Evolutionary conservation across 2,888 invertebrate genomes (phyloP), one percentile per base, ranked within the genome.

Genomic region (Hoplodrina blanda): DNA sequence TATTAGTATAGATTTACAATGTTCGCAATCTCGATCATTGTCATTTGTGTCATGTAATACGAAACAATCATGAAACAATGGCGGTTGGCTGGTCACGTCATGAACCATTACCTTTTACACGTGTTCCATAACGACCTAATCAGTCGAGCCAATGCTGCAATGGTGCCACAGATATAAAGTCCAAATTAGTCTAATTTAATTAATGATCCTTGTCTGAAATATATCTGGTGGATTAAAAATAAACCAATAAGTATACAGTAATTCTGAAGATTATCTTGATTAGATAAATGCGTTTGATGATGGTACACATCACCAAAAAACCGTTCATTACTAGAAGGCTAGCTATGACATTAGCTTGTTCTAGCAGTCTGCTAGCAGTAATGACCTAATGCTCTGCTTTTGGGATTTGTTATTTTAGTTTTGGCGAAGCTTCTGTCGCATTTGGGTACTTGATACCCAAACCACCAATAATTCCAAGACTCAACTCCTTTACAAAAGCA

Each of bases 31-130:
- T 11, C 10, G 30, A 54, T 62, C 13, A 33, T 50, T 54, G 25
- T 46, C 7, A 74, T 69, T 60, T 49, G 55, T 60, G 54, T 17
- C 20, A 49, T 60, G 46, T 52, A 30, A 69, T n/a, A 13, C 57
- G 57, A 46, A 62, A 69, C 33, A 46, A n/a, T n/a, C 15, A 17
- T 49, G 57, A 46, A 69, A 69, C 25, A 46, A n/a, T n/a, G 4
- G 33, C 6, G n/a, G 11, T 49, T 25, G 44, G 37, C 17, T 11
- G 30, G 19, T 7, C n/a, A 3, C 46, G 50, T 44, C 15, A 68
- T 69, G 69, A 52, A 41, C 46, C 73, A 49, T 63, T 46, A 7
- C 44, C 41, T 59, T 67, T 11, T 46, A 49, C n/a, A 3, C 8
- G 41, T 33, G 1, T 46, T 50, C 20, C 20, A 6, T 41, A 61